Evolutionary conservation across 2,113 vertebrate genomes (phyloP).

Genomic region (Delphinus delphis): DNA sequence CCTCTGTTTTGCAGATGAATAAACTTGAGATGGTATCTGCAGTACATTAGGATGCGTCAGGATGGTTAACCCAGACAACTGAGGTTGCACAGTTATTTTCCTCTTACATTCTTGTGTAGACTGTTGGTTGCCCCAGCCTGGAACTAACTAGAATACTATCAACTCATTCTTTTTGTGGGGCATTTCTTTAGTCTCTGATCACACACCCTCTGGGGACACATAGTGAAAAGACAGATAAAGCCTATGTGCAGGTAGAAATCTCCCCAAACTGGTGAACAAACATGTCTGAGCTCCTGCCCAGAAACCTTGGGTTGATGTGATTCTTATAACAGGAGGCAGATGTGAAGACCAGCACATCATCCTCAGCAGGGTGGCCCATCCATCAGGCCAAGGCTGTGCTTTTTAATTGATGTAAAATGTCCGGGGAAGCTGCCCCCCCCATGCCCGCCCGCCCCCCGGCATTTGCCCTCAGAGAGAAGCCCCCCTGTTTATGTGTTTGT

Average conservation of each 20-base stretch:
- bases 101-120: neutral
- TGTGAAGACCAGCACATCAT: neutral
- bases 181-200: neutral
- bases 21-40: neutral
- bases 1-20: neutral
- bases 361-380: neutral
- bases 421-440: neutral
- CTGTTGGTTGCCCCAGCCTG: neutral
- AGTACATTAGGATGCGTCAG: neutral
- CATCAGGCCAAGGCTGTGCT: accelerated
- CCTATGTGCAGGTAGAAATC: neutral
- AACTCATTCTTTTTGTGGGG: neutral
- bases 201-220: neutral
- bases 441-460: no score
- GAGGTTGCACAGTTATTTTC: neutral
- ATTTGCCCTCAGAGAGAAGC: neutral
- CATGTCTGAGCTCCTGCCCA: neutral
- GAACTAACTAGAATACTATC: neutral
- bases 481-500: neutral
- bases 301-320: neutral
- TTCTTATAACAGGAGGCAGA: neutral
- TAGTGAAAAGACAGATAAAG: neutral
- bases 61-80: neutral
- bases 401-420: neutral
- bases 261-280: neutral